These are phyloP conservation scores for Diarsia dahlii DNA, from an alignment of 2,888 invertebrate genomes.

Conservation along the genomic window DNA sequence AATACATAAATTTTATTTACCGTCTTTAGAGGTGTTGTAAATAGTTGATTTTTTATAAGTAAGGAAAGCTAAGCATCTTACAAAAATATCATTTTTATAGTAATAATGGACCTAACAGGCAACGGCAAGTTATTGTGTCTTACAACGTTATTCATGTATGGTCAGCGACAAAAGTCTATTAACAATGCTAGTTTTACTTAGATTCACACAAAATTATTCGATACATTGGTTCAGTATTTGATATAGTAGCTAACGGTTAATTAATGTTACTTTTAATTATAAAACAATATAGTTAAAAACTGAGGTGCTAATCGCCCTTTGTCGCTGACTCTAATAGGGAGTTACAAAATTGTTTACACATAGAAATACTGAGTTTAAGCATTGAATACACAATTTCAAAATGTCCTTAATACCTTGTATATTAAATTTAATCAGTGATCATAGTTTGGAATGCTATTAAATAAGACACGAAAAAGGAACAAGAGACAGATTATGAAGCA, in stretches of 20 bases:
- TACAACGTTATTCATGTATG: conserved; percentile 68
- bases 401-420: conserved; percentile 43
- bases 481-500: conserved; percentile 69
- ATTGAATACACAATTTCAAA: conserved; percentile 48
- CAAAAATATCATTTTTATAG: conserved; percentile 87
- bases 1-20: conserved; percentile 89
- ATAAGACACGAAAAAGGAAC: conserved; percentile 67
- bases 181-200: not conserved
- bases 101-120: conserved; percentile 84
- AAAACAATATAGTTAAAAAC: not conserved
- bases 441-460: conserved; percentile 77
- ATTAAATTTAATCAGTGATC: conserved; percentile 40
- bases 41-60: conserved; percentile 88
- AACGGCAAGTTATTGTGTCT: conserved; percentile 79
- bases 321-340: conserved; percentile 49
- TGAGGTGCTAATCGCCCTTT: not conserved
- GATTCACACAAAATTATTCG: conserved; percentile 7
- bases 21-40: conserved; percentile 86
- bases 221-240: conserved; percentile 2
- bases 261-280: conserved; percentile 1
- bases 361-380: conserved; percentile 48
- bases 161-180: conserved; percentile 6
- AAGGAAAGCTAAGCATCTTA: conserved; percentile 90
- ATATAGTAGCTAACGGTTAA: not conserved
- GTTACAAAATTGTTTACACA: conserved; percentile 59